These are phyloP conservation scores for Hemichromis elongatus DNA, from an alignment of 2,113 vertebrate genomes.

Conservation along the genomic window DNA sequence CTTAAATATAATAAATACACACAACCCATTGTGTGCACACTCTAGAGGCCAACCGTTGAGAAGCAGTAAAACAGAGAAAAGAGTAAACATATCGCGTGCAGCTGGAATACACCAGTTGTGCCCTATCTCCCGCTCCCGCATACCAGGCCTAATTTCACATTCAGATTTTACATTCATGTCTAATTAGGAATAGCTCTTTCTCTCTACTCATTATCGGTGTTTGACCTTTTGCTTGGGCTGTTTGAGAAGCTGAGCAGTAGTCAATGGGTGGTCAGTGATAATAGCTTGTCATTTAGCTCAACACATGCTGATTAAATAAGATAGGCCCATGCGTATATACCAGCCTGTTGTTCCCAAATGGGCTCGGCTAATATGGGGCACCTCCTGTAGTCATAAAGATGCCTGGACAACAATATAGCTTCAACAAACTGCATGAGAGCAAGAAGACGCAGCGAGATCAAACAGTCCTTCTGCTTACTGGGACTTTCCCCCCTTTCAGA, in stretches of 20 bases:
- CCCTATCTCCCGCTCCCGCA: not conserved
- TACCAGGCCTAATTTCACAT: conserved; percentile 34
- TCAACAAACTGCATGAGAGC: conserved; percentile 2
- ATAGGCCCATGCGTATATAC: conserved; percentile 35
- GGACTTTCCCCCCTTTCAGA: conserved; percentile 10
- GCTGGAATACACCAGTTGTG: not conserved
- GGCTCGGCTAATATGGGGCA: not conserved
- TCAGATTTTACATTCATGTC: conserved; percentile 55
- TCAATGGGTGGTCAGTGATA: conserved; percentile 58
- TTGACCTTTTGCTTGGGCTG: conserved; percentile 68
- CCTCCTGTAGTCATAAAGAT: conserved; percentile 9
- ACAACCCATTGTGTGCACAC: not conserved
- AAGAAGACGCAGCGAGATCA: conserved; percentile 33
- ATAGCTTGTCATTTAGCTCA: conserved; percentile 63
- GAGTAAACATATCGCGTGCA: not conserved
- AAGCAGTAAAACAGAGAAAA: not conserved
- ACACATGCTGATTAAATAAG: conserved; percentile 75
- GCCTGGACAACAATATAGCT: conserved; percentile 23
- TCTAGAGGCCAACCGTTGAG: not conserved
- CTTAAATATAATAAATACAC: not conserved
- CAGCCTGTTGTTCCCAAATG: conserved; percentile 27
- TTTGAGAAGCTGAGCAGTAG: conserved; percentile 61
- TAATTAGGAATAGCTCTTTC: conserved; percentile 60
- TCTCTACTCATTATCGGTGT: conserved; percentile 64
- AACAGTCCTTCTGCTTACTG: conserved; percentile 32